Evolutionary conservation across 2,113 vertebrate genomes (phyloP), one percentile per base, ranked within the genome.

Genomic region (Bubalus kerabau): DNA sequence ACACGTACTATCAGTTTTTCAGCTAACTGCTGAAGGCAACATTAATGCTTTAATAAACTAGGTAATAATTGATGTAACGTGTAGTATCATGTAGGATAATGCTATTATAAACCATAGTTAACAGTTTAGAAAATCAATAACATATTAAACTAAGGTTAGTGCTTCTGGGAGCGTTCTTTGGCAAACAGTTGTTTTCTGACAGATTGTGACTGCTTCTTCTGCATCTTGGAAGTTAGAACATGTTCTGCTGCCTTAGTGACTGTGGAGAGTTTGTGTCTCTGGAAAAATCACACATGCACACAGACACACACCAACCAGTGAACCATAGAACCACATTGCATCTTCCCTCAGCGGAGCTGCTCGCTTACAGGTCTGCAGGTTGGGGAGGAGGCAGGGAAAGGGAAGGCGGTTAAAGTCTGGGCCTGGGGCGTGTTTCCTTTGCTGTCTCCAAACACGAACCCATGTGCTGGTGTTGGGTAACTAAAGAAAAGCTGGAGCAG

Each of bases 111-210:
- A 97, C 52, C 57, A 97, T 94, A 97, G 46, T 96, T 95, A 98
- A 87, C 81, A 74, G 59, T 97, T 98, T 62, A 95, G 88, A 98
- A 98, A 98, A 98, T 98, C 97, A 98, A 94, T 98, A 98, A 13
- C 26, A 52, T 94, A 95, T 91, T 97, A 96, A 97, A 96, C 85
- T 95, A 94, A 84, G 26, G 21, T 4, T 85, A 90, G 6, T 91
- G 60, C 14, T 80, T 96, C 91, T 97, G 46, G 46, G 98, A 91
- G 36, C 91, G 7, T 86, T 98, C 82, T 30, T 97, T 97, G 95
- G 85, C 40, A 98, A 98, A 97, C 21, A 67, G 23, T 95, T 92
- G 23, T 97, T 97, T 97, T 91, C 91, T 98, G 86, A 93, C 40
- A 93, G 67, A 96, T 81, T 87, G 78, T 95, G 92, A 87, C 86